Evolutionary conservation across 2,888 invertebrate species (phyloP), one percentile per base, ranked within the genome.

Genomic region (Gastracanthus pulcherrimus): DNA sequence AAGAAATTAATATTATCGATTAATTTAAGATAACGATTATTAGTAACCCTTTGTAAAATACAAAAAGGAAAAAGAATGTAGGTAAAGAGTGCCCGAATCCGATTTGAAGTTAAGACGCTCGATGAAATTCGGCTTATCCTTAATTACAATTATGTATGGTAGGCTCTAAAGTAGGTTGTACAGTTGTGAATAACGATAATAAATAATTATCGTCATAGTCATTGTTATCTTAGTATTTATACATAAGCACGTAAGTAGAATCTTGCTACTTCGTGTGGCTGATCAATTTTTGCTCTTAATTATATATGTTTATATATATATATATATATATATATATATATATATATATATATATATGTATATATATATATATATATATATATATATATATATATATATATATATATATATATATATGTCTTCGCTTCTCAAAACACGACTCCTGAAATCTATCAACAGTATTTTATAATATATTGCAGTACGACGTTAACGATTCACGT

Each of bases 391-490:
- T 62, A 60, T 60, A 34, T 34, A 19, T 19, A 26, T 55, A 55
- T 55, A 41, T 45, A 70, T 64, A 70, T 23, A 16, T 62, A 60
- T 60, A n/a, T 67, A 6, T 70, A 38, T 76, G 41, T 66, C 26
- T 58, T 55, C 36, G 4, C 26, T 58, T 75, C 29, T 23, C 19
- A 72, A 66, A 76, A 80, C 76, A 62, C 26, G 71, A 70, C 48
- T 58, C 16, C 29, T 60, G 55, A 75, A 78, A 77, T 66, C 71
- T 80, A 78, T 77, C 38, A 81, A 83, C 78, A 83, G 66, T 83
- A 78, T 71, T 72, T 77, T 72, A 79, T 74, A 67, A 66, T 67
- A 51, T 77, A 80, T 77, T 82, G 82, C 82, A 74, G 36, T 72
- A 58, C 26, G 76, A 76, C 70, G 76, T 82, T 76, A 80, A 82